Evolutionary conservation across 2,888 invertebrate species (phyloP).

Genomic region (Eustalomyia histrio): DNA sequence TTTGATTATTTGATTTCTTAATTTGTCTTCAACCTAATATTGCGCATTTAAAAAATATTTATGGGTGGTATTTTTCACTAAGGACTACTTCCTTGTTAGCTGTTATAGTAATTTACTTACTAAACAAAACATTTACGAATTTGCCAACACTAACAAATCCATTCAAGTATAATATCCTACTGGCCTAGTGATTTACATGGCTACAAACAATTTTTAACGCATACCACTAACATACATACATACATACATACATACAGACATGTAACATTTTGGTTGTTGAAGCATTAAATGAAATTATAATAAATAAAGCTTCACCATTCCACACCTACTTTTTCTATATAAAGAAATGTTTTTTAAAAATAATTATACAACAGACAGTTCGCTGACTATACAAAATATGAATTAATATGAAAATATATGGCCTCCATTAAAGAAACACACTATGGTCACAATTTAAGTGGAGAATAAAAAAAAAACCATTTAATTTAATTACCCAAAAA

Average conservation of each 20-base stretch:
- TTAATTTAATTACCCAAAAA: slow-evolving; percentile 16
- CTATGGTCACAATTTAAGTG: neutral
- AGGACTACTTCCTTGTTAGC: too few species aligned
- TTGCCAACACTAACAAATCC: too few species aligned
- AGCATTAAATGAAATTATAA: slow-evolving; percentile 43
- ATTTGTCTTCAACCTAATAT: too few species aligned
- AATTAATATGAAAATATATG: neutral
- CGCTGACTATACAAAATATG: slow-evolving; percentile 2
- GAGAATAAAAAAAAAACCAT: neutral
- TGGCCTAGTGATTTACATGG: neutral
- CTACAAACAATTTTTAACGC: neutral
- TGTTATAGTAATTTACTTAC: too few species aligned
- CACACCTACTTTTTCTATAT: neutral
- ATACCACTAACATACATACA: too few species aligned
- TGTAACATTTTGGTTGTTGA: slow-evolving; percentile 24
- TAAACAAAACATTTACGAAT: too few species aligned
- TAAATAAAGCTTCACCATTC: slow-evolving; percentile 34
- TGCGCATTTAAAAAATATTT: too few species aligned
- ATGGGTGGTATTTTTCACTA: too few species aligned
- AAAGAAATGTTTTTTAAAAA: too few species aligned
- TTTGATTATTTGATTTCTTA: too few species aligned
- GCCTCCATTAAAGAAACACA: neutral
- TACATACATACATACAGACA: too few species aligned
- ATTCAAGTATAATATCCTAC: neutral
- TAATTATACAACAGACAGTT: neutral